A percentile compares a stretch with the other conserved stretches of the same genome.
Evolutionary conservation across 2,888 invertebrate genomes (phyloP).

Genomic region (Prosopocoilus inquinatus): DNA sequence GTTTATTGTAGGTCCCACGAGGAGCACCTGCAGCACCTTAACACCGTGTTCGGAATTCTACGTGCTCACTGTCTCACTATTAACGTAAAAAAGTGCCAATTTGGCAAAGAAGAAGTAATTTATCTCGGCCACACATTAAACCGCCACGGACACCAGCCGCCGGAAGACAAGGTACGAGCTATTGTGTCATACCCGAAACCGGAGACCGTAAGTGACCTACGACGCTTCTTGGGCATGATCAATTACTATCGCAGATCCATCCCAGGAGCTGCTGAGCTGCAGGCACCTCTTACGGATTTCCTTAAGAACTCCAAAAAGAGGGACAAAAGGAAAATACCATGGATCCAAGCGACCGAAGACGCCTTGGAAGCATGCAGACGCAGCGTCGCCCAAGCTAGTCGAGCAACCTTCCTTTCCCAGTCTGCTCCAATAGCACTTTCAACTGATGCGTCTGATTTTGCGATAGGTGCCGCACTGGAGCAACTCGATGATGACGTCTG

Average conservation of each 20-base stretch:
- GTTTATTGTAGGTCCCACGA: not conserved
- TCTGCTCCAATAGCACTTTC: constrained; percentile 34
- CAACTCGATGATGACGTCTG: constrained; percentile 32
- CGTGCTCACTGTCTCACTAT: no score
- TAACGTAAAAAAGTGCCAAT: no score
- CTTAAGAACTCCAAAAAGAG: not conserved
- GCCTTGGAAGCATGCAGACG: constrained; percentile 9
- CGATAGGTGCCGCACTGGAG: constrained; percentile 45
- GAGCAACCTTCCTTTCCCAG: constrained; percentile 19
- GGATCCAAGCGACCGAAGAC: not conserved
- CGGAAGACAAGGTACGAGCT: no score
- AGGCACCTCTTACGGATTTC: not conserved
- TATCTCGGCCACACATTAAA: no score
- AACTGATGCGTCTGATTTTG: constrained; percentile 43
- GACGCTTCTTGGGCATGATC: no score
- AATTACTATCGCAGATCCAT: not conserved
- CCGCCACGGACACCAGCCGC: no score
- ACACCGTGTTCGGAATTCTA: not conserved
- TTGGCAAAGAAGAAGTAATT: no score
- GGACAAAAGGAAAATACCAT: not conserved
- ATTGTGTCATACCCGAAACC: no score
- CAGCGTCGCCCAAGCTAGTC: constrained; percentile 19
- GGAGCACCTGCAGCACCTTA: not conserved
- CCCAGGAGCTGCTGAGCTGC: not conserved
- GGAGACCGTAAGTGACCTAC: no score